These are phyloP conservation scores for Leptinotarsa defecta DNA, from an alignment of 1,140 invertebrate species.

Conservation along the genomic window DNA sequence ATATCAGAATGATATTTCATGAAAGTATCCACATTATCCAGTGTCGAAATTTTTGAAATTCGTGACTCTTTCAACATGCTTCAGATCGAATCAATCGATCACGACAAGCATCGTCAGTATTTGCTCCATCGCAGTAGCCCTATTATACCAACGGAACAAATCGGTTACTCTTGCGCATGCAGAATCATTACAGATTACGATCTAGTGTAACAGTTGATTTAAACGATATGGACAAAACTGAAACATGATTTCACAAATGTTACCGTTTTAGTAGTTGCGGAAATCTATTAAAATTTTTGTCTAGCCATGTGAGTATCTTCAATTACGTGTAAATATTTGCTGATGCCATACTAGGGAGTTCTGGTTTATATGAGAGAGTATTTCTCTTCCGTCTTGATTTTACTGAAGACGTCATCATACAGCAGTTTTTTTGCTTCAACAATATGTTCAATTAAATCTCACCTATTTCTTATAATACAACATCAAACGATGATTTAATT, in stretches of 20 bases:
- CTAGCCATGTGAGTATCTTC: neutral
- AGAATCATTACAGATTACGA: neutral
- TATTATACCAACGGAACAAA: neutral
- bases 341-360: no score
- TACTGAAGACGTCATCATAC: no score
- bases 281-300: neutral
- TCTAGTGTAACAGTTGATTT: neutral
- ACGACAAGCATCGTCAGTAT: neutral
- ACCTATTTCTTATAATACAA: no score
- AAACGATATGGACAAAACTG: neutral
- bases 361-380: no score
- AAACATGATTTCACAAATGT: neutral
- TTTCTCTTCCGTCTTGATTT: no score
- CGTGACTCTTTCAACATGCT: no score
- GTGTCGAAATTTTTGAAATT: no score
- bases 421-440: no score
- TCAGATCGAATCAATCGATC: neutral
- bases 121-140: neutral
- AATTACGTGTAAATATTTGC: neutral
- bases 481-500: no score
- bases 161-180: neutral
- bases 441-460: no score
- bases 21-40: no score
- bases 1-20: no score
- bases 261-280: neutral